Base-by-base conservation (phyloP, 2,888 invertebrate genomes). In the Dermolepida albohirtum region DNA sequence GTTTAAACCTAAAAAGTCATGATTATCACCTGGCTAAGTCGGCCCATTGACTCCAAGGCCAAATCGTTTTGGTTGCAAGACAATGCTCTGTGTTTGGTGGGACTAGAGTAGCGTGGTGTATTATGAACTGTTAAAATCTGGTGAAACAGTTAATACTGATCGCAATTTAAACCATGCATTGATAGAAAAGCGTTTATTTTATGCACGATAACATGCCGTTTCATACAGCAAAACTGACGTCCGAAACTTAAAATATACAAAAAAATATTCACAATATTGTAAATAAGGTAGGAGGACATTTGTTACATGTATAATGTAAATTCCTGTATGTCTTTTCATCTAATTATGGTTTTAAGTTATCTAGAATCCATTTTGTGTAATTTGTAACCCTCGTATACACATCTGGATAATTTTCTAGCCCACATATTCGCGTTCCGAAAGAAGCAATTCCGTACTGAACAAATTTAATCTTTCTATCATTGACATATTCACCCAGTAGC, bases 361-460 rank as follows among this genome's bases (percentile, higher is more conserved):
- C 82, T 54, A 87, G 76, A 74, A 92, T 89, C 92, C 92, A 92
- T 67, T 88, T 85, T 52, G 89, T 78, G 76, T 88, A 91, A 7
- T 85, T 82, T 0, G 87, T 81, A 1, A 91, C 87, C 47, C 86
- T 84, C 0, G 90, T 91, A 78, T 92, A 92, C 2, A 92, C 88
- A 0, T 89, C 91, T 0, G 92, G 92, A 84, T 87, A 87, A 0
- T 86, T 86, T 12, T 85, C 82, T 1, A 77, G 76, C 51, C 84
- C 85, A 71, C 83, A 84, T 14, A 66, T 64, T 69, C 65, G 75
- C n/a, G 81, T 80, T 49, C 87, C 87, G 74, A 86, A 85, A 0
- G 87, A 87, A 0, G 87, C 86, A 39, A 86, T 74, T 16, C 85
- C 86, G 49, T 87, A 84, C 73, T 90, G 90, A 7, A 89, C 82